phyloP scores from a whole-genome alignment of 2,797 vertebrate species.

The Acipenser transmontanus region DNA sequence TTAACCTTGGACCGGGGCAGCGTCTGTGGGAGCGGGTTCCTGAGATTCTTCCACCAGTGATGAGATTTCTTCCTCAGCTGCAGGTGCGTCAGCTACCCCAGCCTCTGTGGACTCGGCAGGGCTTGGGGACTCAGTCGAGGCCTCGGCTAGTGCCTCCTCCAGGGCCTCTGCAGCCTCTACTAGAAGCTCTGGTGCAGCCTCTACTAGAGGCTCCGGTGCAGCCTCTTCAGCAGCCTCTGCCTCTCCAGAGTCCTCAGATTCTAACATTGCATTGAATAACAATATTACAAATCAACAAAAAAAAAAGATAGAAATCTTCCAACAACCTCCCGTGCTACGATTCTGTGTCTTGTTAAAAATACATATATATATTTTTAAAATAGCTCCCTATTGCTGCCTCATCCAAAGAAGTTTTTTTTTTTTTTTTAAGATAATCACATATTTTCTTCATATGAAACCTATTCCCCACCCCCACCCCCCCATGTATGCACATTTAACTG shows the following conservation, averaged over 20 bases:
- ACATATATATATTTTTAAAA: too few species aligned
- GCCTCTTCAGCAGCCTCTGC: constrained; percentile 28
- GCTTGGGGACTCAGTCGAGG: background rate
- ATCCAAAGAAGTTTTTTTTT: too few species aligned
- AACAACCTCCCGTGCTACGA: too few species aligned
- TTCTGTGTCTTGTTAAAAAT: too few species aligned
- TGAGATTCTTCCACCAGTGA: constrained; percentile 18
- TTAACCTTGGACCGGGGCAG: constrained; percentile 32
- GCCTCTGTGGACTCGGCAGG: background rate
- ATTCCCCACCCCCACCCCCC: too few species aligned
- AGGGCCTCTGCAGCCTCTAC: constrained; percentile 13
- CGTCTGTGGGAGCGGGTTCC: constrained; percentile 31
- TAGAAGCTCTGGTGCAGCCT: too few species aligned
- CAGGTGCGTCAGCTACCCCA: constrained; percentile 39
- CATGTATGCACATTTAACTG: too few species aligned
- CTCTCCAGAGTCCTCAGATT: constrained; percentile 31
- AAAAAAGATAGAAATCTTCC: background rate
- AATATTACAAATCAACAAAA: background rate
- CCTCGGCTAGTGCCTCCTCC: constrained; percentile 26
- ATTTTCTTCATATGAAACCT: too few species aligned
- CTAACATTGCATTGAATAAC: constrained; percentile 22
- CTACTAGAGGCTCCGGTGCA: background rate
- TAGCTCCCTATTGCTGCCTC: too few species aligned
- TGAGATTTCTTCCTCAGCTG: constrained; percentile 32
- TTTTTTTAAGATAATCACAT: too few species aligned